Evolutionary conservation across 2,113 vertebrate genomes (phyloP), one percentile per base, ranked within the genome.

Genomic region (Capreolus pygargus): DNA sequence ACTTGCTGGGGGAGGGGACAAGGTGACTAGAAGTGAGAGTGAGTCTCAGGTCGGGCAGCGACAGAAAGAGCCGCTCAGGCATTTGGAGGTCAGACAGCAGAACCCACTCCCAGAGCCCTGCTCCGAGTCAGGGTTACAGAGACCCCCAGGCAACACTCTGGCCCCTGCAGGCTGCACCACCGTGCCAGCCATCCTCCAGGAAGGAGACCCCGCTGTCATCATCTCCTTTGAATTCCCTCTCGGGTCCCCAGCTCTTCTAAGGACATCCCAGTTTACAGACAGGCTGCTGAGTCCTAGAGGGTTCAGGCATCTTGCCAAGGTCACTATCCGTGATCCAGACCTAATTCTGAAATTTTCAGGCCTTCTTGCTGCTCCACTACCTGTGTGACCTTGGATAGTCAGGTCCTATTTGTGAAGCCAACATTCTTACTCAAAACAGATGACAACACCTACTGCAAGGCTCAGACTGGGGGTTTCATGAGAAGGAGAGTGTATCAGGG

Each of bases 31-130:
- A 33, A 8, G 10, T 10, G 23, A 12, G 12, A 23, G 33, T 5
- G 30, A 16, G 17, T 61, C 43, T 12, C 39, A 3, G 52, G 14
- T 47, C 25, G 1, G 10, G 19, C 14, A 5, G 10, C 0, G 7
- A 17, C 17, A 67, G n/a, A 4, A 67, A 19, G 61, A 67, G 61
- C 16, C 16, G 17, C 33, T n/a, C 33, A n/a, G 16, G 61, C 33
- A 10, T 67, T 10, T 64, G 61, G 0, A 33, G 2, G 1, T 67
- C 61, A 67, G 33, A 19, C 16, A n/a, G 33, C 17, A n/a, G 33
- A 19, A 3, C 33, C 61, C 61, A 67, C 33, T n/a, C 33, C 16
- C 33, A 50, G 47, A 50, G 12, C 47, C 12, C 64, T 25, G 79
- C n/a, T 89, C 21, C 28, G 0, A 19, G 19, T 2, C 15, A 14